Conservation (phyloP, 2,797 vertebrate species). For the Labroides dimidiatus region DNA sequence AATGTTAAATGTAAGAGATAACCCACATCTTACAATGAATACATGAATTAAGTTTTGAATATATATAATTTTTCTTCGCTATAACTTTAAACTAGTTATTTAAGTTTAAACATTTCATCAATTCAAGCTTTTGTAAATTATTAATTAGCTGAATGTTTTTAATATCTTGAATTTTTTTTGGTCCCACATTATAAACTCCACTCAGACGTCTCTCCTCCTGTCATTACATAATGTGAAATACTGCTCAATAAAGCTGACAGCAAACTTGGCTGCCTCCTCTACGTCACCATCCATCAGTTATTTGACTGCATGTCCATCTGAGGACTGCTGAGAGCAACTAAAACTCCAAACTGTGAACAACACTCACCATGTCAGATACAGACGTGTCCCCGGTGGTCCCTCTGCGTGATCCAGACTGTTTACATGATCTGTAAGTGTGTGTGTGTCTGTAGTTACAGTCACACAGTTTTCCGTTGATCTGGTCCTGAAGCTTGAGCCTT, state of each 20-base stretch:
- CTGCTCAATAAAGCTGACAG: constrained; percentile 27
- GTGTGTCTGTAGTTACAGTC: constrained; percentile 19
- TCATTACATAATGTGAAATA: constrained; percentile 24
- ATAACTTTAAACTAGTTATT: too few relatives aligned
- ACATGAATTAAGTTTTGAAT: too few relatives aligned
- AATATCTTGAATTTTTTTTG: too few relatives aligned
- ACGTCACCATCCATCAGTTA: constrained; percentile 35
- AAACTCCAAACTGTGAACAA: not conserved
- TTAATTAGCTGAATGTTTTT: too few relatives aligned
- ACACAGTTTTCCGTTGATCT: constrained; percentile 24
- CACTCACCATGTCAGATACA: constrained; percentile 54
- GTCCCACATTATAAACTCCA: not conserved
- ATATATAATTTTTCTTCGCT: too few relatives aligned
- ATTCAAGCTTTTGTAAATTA: too few relatives aligned
- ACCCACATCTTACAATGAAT: too few relatives aligned
- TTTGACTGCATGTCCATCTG: constrained; percentile 14
- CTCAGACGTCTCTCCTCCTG: not conserved
- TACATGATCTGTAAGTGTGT: constrained; percentile 7
- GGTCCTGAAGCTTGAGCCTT: constrained; percentile 32
- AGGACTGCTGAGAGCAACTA: not conserved
- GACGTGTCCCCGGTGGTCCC: not conserved
- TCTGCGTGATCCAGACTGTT: not conserved
- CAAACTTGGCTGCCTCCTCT: constrained; percentile 37
- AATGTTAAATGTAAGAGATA: too few relatives aligned
- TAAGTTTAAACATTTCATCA: too few relatives aligned